phyloP scores from a whole-genome alignment of 2,113 vertebrate species.

The Alces alces region DNA sequence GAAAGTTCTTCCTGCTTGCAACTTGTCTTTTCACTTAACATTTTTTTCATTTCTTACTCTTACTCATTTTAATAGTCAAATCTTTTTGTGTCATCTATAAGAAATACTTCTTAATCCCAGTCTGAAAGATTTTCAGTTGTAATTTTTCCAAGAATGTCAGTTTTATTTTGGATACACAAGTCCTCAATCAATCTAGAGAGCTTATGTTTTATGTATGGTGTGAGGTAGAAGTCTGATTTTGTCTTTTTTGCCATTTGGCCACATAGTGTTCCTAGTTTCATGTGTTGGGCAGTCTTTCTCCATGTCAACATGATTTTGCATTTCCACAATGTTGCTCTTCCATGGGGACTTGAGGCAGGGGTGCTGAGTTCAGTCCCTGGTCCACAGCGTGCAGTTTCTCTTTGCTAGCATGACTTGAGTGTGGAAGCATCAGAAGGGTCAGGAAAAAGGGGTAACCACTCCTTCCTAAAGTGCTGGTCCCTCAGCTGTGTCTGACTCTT shows the following conservation, averaged over 20 bases:
- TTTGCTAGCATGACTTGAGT: background rate
- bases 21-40: background rate
- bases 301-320: background rate
- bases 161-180: background rate
- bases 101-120: background rate
- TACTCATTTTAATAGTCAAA: background rate
- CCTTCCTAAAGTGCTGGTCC: background rate
- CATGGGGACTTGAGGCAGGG: background rate
- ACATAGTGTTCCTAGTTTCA: background rate
- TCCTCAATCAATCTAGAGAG: background rate
- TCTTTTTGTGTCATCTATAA: background rate
- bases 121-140: background rate
- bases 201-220: background rate
- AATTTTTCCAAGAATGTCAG: background rate
- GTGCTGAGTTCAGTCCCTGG: background rate
- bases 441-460: background rate
- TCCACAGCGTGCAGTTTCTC: background rate
- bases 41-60: constrained; percentile 21
- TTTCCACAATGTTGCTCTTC: background rate
- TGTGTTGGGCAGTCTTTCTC: background rate
- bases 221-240: background rate
- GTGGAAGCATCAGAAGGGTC: background rate
- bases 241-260: background rate
- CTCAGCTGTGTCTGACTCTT: background rate
- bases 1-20: background rate